These are phyloP conservation scores for Drosophila dives DNA, from an alignment of 2,888 invertebrate genomes.

Conservation along the genomic window DNA sequence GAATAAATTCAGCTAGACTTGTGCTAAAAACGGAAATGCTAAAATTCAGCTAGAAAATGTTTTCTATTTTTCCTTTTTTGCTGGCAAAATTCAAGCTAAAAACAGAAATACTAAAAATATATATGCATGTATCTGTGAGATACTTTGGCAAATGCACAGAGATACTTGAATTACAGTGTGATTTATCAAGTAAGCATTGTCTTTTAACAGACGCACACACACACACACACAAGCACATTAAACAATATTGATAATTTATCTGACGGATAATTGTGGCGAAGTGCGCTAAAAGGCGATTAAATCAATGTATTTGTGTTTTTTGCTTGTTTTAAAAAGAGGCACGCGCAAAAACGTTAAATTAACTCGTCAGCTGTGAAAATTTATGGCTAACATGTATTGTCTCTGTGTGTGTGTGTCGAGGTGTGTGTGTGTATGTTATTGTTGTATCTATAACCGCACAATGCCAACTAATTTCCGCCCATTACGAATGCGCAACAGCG, in stretches of 20 bases:
- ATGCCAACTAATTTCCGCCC: constrained; percentile 78
- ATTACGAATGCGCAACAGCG: constrained; percentile 70
- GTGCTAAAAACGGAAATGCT: constrained; percentile 29
- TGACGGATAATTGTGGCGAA: constrained; percentile 60
- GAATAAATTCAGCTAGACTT: neutral
- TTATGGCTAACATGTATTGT: constrained; percentile 57
- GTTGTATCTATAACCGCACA: constrained; percentile 43
- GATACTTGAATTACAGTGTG: constrained; percentile 13
- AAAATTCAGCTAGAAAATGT: constrained; percentile 5
- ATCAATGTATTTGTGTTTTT: constrained; percentile 44
- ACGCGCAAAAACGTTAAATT: constrained; percentile 38
- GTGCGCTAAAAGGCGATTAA: constrained; percentile 49
- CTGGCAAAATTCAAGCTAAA: constrained; percentile 46
- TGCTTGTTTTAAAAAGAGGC: constrained; percentile 30
- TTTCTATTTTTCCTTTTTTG: neutral
- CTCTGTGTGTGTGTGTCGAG: neutral
- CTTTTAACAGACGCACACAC: constrained; percentile 17
- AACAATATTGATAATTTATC: constrained; percentile 65
- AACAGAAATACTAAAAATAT: constrained; percentile 39
- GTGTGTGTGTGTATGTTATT: neutral
- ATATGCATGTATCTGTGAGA: constrained; percentile 28
- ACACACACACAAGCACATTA: constrained; percentile 28
- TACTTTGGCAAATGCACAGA: constrained; percentile 35
- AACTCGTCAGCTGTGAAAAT: constrained; percentile 50
- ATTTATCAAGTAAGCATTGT: constrained; percentile 25